A percentile compares a stretch with the other conserved stretches of the same genome.
phyloP scores from a whole-genome alignment of 1,140 invertebrate genomes.

The Thaumetopoea pityocampa region DNA sequence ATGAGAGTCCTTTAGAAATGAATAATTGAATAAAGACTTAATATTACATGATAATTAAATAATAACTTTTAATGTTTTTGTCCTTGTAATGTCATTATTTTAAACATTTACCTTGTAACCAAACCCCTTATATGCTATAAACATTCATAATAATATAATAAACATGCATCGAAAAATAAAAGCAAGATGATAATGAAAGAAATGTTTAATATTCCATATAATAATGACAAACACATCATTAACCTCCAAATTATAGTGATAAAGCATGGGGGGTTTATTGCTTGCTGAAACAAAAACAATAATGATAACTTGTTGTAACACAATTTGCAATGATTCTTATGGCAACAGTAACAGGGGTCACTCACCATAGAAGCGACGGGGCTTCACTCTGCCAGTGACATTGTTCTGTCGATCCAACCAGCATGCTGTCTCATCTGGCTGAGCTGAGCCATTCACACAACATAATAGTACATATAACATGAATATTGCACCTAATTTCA shows the following conservation, averaged over 20 bases:
- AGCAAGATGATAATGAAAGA: constrained; percentile 20
- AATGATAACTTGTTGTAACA: constrained; percentile 28
- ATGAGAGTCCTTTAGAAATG: too few species aligned
- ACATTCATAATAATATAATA: background rate
- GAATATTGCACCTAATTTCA: constrained; percentile 72
- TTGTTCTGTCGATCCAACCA: constrained; percentile 68
- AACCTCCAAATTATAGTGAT: constrained; percentile 34
- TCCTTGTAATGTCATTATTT: too few species aligned
- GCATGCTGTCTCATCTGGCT: constrained; percentile 70
- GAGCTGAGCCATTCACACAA: constrained; percentile 72
- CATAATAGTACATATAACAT: constrained; percentile 75
- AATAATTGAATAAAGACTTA: too few species aligned
- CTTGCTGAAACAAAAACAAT: constrained; percentile 60
- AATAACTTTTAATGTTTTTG: too few species aligned
- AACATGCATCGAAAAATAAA: constrained; percentile 20
- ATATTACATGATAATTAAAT: too few species aligned
- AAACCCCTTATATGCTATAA: constrained; percentile 1
- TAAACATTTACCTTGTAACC: background rate
- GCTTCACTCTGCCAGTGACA: constrained; percentile 52
- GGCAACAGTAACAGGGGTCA: constrained; percentile 18
- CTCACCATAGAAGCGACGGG: constrained; percentile 75
- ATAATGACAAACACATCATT: constrained; percentile 13
- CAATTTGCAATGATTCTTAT: constrained; percentile 17
- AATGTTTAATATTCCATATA: constrained; percentile 23
- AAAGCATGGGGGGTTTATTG: constrained; percentile 46